A percentile compares a stretch with the other conserved stretches of the same genome.
Evolutionary conservation across 2,888 invertebrate species (phyloP).

Genomic region (Gari tellinella): DNA sequence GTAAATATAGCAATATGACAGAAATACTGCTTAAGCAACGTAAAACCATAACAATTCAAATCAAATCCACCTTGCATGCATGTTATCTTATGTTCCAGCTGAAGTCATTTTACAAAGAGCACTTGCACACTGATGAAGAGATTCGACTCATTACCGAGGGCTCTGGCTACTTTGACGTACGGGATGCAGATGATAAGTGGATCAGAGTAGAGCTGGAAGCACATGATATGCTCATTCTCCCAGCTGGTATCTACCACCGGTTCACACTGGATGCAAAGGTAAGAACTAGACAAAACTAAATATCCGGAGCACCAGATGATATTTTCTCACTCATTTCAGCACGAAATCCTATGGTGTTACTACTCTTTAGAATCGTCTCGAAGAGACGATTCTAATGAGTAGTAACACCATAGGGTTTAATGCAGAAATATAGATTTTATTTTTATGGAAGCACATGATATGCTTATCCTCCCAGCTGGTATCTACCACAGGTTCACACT

Average conservation of each 20-base stretch:
- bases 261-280: slow-evolving; percentile 91
- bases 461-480: slow-evolving; percentile 96
- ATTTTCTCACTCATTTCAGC: no score
- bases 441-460: slow-evolving; percentile 93
- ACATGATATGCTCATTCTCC: slow-evolving; percentile 96
- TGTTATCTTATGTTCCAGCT: slow-evolving; percentile 84
- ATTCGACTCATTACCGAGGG: slow-evolving; percentile 95
- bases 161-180: slow-evolving; percentile 97
- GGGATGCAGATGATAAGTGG: slow-evolving; percentile 94
- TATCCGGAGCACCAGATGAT: no score
- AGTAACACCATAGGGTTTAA: no score
- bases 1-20: no score
- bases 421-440: no score
- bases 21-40: no score
- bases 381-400: no score
- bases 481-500: slow-evolving; percentile 98
- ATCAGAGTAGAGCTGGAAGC: slow-evolving; percentile 93
- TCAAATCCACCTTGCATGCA: no score
- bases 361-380: no score
- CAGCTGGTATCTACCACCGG: slow-evolving; percentile 98
- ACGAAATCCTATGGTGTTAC: no score
- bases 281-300: no score
- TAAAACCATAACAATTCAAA: no score
- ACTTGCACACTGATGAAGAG: slow-evolving; percentile 98
- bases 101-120: slow-evolving; percentile 95